phyloP scores from a whole-genome alignment of 2,888 invertebrate species.

The Zygogramma bicolorata region DNA sequence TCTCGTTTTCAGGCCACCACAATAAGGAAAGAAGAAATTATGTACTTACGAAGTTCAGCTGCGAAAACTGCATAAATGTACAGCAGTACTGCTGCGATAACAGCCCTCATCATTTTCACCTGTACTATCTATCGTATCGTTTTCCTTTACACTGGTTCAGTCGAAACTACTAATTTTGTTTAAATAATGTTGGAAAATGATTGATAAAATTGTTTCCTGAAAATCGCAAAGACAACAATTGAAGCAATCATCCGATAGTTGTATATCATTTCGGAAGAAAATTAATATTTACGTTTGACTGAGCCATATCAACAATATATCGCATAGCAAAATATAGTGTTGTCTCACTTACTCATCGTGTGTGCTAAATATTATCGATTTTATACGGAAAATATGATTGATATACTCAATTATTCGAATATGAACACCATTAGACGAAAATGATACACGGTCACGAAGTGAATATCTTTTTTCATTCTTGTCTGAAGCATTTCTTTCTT shows the following conservation, averaged over 20 bases:
- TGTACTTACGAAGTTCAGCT: constrained; percentile 42
- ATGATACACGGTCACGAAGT: too few relatives aligned
- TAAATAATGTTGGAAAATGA: constrained; percentile 31
- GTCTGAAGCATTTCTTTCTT: too few relatives aligned
- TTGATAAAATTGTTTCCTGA: constrained; percentile 25
- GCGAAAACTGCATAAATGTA: not conserved
- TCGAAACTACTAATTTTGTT: constrained; percentile 13
- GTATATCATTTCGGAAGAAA: constrained; percentile 27
- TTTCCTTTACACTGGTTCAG: not conserved
- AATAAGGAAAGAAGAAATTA: too few relatives aligned
- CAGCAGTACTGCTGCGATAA: not conserved
- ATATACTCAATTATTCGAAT: too few relatives aligned
- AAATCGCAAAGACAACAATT: constrained; percentile 13
- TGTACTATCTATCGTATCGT: not conserved
- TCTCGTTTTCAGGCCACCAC: too few relatives aligned
- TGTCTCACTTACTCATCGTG: too few relatives aligned
- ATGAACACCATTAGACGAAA: too few relatives aligned
- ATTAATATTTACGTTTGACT: constrained; percentile 19
- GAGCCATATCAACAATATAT: too few relatives aligned
- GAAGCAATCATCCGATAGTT: constrained; percentile 20
- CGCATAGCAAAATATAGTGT: too few relatives aligned
- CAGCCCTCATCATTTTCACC: constrained; percentile 16
- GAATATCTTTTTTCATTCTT: too few relatives aligned
- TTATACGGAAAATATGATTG: too few relatives aligned
- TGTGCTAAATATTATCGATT: too few relatives aligned